phyloP scores from a whole-genome alignment of 2,113 vertebrate genomes.

The Alethe diademata region DNA sequence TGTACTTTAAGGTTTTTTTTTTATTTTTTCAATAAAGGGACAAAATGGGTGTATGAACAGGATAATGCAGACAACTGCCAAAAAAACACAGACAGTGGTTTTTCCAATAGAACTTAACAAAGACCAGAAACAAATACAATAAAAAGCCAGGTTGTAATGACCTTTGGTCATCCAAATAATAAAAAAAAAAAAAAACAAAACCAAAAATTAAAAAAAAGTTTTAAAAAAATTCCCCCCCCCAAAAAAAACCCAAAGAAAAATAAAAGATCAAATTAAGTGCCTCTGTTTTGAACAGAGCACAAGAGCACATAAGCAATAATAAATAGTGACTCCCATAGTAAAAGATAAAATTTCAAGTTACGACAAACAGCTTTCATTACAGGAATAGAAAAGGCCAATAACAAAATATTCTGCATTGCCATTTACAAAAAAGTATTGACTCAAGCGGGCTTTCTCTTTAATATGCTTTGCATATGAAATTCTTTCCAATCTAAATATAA shows the following conservation, averaged over 20 bases:
- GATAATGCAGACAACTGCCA: conserved; percentile 99
- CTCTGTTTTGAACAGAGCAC: conserved; percentile 97
- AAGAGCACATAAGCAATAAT: conserved; percentile 96
- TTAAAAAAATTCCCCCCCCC: neutral
- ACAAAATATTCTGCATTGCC: conserved; percentile 99
- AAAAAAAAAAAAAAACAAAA: conserved; percentile 57
- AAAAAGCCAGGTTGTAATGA: conserved; percentile 94
- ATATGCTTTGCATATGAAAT: conserved; percentile 99
- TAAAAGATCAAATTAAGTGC: conserved; percentile 91
- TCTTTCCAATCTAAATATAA: conserved; percentile 99
- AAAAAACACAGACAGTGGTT: conserved; percentile 99
- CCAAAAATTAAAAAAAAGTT: conserved; percentile 52
- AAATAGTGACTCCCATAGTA: conserved; percentile 99
- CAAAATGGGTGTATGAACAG: conserved; percentile 99
- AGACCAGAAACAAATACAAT: conserved; percentile 98
- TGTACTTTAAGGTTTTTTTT: conserved; percentile 92
- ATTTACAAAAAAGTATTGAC: conserved; percentile 99
- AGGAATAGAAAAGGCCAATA: conserved; percentile 99
- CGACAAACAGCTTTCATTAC: conserved; percentile 99
- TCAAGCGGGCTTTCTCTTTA: conserved; percentile 95
- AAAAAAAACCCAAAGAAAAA: conserved; percentile 79
- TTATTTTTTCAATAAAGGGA: conserved; percentile 99
- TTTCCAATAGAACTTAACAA: conserved; percentile 99
- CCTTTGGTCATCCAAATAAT: conserved; percentile 95
- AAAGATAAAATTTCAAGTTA: conserved; percentile 99